Evolutionary conservation across 1,140 invertebrate species (phyloP).

Genomic region (Oncopeltus fasciatus): DNA sequence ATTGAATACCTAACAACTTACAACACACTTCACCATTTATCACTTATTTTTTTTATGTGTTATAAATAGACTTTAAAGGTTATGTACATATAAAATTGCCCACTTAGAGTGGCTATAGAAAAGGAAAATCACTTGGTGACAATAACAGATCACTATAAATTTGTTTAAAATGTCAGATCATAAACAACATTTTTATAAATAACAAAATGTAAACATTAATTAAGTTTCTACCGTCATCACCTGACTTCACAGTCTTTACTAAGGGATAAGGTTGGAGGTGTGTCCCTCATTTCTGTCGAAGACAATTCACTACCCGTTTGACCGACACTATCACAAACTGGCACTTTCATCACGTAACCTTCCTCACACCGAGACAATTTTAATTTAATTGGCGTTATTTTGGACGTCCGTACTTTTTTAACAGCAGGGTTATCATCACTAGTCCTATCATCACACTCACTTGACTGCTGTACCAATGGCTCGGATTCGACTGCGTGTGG

Average conservation of each 20-base stretch:
- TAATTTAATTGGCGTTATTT: constrained; percentile 61
- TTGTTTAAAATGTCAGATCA: constrained; percentile 13
- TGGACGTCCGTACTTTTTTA: constrained; percentile 43
- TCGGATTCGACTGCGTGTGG: neutral
- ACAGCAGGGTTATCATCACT: constrained; percentile 28
- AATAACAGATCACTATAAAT: constrained; percentile 16
- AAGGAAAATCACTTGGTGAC: constrained; percentile 25
- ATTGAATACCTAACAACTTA: constrained; percentile 19
- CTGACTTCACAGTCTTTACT: constrained; percentile 74
- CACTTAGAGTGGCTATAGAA: constrained; percentile 22
- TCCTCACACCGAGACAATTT: constrained; percentile 64
- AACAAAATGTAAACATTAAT: constrained; percentile 16
- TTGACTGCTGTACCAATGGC: neutral
- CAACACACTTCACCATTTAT: constrained; percentile 23
- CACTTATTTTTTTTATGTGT: constrained; percentile 4
- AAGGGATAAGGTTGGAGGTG: constrained; percentile 38
- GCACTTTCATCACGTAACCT: constrained; percentile 42
- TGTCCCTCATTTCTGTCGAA: neutral
- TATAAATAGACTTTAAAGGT: constrained; percentile 14
- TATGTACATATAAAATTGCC: constrained; percentile 19
- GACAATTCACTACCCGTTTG: constrained; percentile 14
- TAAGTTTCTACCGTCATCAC: constrained; percentile 35
- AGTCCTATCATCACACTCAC: constrained; percentile 15
- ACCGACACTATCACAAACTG: constrained; percentile 20
- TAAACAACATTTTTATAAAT: constrained; percentile 17